Evolutionary conservation across 2,113 vertebrate species (phyloP), one percentile per base, ranked within the genome.

Genomic region (Rattus rattus): DNA sequence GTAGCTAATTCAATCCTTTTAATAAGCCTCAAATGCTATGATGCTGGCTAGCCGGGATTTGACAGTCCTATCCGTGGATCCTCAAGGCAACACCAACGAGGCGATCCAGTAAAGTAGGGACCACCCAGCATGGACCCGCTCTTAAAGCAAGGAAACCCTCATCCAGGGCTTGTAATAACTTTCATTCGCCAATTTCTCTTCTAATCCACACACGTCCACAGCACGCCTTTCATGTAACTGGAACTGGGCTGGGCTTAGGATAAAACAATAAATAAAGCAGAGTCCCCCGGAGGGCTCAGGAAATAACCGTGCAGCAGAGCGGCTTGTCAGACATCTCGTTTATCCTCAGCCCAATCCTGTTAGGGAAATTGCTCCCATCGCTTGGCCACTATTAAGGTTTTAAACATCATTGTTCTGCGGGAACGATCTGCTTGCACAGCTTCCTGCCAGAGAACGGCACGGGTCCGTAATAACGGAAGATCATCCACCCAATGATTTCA

Each of bases 321-420:
- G 80, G 89, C 94, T 93, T 95, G 92, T 89, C 91, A 96, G 73
- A 87, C 12, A 59, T 77, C 49, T 67, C 56, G 47, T 96, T 96
- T 94, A 91, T 89, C 83, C 89, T 87, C 56, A 33, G 94, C 91
- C 90, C 89, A 90, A 72, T 96, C 63, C 96, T 94, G 73, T 94
- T 97, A 95, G 91, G 89, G 97, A 97, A 96, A 97, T 88, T 90
- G 77, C 79, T 91, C 43, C 89, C 95, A 79, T 87, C 87, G 87
- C 96, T 91, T 75, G 94, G 91, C 73, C 24, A 49, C 16, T 95
- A 92, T 97, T 91, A 96, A 97, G 73, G 95, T 80, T 96, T 97
- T 97, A 94, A 95, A 92, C 88, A 83, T 97, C 92, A 90, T 94
- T 97, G 97, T 95, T 97, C 77, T 94, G 83, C 26, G 87, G 94